These are phyloP conservation scores for Puma concolor DNA, from an alignment of 2,113 vertebrate genomes.

Conservation along the genomic window DNA sequence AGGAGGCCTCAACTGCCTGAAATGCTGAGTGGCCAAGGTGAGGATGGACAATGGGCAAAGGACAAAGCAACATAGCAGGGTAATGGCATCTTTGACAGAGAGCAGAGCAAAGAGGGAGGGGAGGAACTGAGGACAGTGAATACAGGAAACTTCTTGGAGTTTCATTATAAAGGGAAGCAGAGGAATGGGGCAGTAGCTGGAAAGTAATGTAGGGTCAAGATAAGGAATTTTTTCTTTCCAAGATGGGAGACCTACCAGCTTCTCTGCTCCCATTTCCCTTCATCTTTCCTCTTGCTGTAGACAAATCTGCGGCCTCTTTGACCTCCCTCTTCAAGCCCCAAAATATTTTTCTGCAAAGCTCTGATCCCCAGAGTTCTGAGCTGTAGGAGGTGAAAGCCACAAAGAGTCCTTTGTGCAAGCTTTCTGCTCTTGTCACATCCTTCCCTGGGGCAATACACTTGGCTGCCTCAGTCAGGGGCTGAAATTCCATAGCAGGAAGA, in stretches of 20 bases:
- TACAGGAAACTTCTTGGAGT: not conserved
- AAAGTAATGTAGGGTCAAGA: not conserved
- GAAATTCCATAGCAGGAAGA: slow-evolving; percentile 19
- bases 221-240: not conserved
- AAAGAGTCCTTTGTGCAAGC: not conserved
- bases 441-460: not conserved
- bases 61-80: not conserved
- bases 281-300: not conserved
- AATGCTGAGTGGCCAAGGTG: not conserved
- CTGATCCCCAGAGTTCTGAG: not conserved
- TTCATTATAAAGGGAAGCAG: not conserved
- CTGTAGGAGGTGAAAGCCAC: not conserved
- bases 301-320: not conserved
- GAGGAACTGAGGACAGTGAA: not conserved
- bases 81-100: not conserved
- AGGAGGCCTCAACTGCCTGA: not conserved
- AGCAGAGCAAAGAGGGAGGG: not conserved
- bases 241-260: not conserved
- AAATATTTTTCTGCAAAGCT: slow-evolving; percentile 15
- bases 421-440: not conserved
- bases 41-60: not conserved
- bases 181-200: not conserved
- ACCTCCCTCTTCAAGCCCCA: not conserved
- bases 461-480: not conserved
- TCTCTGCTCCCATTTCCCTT: not conserved